These are phyloP conservation scores for Muscicapa adusta DNA, from an alignment of 2,113 vertebrate species.

Conservation along the genomic window DNA sequence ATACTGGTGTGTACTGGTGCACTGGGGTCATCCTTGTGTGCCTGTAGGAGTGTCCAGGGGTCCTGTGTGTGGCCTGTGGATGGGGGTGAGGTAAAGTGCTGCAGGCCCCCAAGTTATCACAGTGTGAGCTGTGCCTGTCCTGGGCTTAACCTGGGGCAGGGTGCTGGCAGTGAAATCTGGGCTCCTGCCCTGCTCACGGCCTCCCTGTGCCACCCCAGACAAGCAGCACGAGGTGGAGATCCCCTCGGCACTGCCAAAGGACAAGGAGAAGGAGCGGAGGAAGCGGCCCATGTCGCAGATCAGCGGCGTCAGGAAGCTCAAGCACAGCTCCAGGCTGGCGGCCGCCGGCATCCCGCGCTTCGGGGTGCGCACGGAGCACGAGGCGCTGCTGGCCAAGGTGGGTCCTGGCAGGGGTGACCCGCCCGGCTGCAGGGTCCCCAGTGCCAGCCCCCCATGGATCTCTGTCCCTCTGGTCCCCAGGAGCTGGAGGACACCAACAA, in stretches of 20 bases:
- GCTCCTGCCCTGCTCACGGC: neutral
- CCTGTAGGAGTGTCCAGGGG: neutral
- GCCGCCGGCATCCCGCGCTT: slow-evolving; percentile 81
- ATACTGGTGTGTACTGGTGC: neutral
- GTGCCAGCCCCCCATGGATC: rapidly evolving
- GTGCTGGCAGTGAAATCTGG: rapidly evolving
- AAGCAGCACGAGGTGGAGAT: slow-evolving; percentile 92
- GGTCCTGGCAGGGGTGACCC: neutral
- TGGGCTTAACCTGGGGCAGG: neutral
- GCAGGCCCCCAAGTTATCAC: slow-evolving; percentile 56
- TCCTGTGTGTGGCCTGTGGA: rapidly evolving
- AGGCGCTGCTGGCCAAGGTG: slow-evolving; percentile 85
- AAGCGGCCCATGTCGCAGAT: slow-evolving; percentile 85
- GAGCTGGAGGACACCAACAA: slow-evolving; percentile 85
- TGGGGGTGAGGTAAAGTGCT: neutral
- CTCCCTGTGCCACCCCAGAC: slow-evolving; percentile 63
- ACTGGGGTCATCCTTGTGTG: too few species aligned
- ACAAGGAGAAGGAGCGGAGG: slow-evolving; percentile 79
- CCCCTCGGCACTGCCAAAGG: slow-evolving; percentile 72
- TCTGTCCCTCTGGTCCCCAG: slow-evolving; percentile 56
- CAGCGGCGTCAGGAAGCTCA: slow-evolving; percentile 81
- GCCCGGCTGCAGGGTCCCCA: rapidly evolving
- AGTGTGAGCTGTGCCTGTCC: slow-evolving; percentile 53
- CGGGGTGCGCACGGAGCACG: slow-evolving; percentile 82
- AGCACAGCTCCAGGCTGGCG: slow-evolving; percentile 72